Percentiles rank a stretch among this genome's conserved stretches.
phyloP scores from a whole-genome alignment of 37 sponge, comb jelly and placozoan genomes.

The Oopsacas minuta region DNA sequence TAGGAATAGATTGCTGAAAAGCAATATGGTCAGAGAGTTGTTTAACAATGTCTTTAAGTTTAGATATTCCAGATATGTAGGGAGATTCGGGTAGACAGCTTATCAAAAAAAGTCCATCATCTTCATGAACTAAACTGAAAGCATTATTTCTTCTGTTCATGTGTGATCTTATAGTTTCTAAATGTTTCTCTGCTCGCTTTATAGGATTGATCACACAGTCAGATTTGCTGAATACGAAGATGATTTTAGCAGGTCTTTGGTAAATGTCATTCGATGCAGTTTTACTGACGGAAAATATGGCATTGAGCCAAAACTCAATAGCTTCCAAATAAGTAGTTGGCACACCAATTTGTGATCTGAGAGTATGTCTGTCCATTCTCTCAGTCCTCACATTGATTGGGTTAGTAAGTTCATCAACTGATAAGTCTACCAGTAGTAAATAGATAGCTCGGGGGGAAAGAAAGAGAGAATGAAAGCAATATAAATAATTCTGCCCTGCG shows the following conservation, averaged over 20 bases:
- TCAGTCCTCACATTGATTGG: not conserved
- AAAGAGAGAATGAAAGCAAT: constrained; percentile 16
- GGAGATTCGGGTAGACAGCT: constrained; percentile 3
- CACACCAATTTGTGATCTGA: constrained; percentile 6
- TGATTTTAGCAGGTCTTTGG: not conserved
- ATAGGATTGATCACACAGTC: not conserved
- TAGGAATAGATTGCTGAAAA: constrained; percentile 7
- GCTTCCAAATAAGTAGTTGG: constrained; percentile 11
- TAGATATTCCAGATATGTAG: not conserved
- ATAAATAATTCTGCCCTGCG: not conserved
- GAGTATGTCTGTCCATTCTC: not conserved
- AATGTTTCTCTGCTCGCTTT: not conserved
- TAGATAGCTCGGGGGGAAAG: not conserved
- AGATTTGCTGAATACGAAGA: not conserved
- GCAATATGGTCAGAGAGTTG: not conserved
- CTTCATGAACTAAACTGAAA: constrained; percentile 16
- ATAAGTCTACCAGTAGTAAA: not conserved
- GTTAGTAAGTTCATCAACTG: not conserved
- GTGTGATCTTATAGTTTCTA: not conserved
- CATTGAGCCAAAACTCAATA: not conserved
- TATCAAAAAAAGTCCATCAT: not conserved
- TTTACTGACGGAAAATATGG: not conserved
- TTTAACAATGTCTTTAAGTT: not conserved
- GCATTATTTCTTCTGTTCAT: not conserved
- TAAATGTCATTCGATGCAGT: not conserved